Percentiles rank a stretch among this genome's conserved stretches.
These are phyloP conservation scores for Cylindroiulus punctatus DNA, from an alignment of 2,888 invertebrate species.

Conservation along the genomic window DNA sequence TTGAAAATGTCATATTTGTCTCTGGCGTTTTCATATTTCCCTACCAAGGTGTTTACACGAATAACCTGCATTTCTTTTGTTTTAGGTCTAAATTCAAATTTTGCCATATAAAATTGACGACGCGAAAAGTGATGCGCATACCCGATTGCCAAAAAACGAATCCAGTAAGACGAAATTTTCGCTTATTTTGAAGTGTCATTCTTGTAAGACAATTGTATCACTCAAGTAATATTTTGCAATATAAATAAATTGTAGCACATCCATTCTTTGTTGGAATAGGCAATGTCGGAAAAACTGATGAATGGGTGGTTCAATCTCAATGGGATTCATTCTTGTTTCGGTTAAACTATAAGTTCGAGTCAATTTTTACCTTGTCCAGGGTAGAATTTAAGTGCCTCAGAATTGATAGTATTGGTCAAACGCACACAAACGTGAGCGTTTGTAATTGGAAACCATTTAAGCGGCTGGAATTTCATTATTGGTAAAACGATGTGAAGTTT, in stretches of 20 bases:
- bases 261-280: neutral
- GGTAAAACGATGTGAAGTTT: neutral
- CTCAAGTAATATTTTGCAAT: no score
- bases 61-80: neutral
- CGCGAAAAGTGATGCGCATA: slow-evolving; percentile 18
- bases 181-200: neutral
- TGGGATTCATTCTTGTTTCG: neutral
- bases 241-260: no score
- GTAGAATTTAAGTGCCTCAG: neutral
- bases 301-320: neutral
- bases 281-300: neutral
- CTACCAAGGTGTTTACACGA: neutral
- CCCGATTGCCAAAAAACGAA: neutral
- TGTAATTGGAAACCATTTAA: neutral
- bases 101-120: neutral
- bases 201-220: no score
- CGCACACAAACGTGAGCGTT: neutral
- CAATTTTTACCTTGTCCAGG: neutral
- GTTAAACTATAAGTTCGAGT: neutral
- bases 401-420: neutral
- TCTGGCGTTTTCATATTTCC: neutral
- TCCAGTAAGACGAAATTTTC: neutral
- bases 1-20: neutral
- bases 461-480: slow-evolving; percentile 1
- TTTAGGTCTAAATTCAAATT: neutral